Percentiles rank a stretch among this genome's conserved stretches.
These are phyloP conservation scores for Cerastis leucographa DNA, from an alignment of 2,888 invertebrate species.

Conservation along the genomic window DNA sequence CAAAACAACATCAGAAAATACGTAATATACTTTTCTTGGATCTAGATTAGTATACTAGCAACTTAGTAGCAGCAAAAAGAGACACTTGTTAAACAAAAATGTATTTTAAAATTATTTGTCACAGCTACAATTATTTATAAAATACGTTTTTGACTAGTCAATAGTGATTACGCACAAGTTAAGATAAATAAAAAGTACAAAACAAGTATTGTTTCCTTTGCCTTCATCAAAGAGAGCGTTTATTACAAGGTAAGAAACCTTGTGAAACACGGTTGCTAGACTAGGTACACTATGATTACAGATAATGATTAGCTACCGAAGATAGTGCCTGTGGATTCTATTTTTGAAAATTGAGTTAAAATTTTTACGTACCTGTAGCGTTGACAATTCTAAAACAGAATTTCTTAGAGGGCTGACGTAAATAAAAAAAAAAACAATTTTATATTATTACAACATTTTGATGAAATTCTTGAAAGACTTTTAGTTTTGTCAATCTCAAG, in stretches of 20 bases:
- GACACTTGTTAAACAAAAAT: not conserved
- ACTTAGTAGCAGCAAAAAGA: not conserved
- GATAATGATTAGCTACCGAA: conserved; percentile 53
- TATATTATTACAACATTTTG: not conserved
- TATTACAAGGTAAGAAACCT: conserved; percentile 11
- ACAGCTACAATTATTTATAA: no score
- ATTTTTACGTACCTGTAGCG: not conserved
- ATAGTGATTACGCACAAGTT: not conserved
- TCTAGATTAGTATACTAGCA: not conserved
- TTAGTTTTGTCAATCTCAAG: not conserved
- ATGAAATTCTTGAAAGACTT: not conserved
- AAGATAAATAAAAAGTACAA: not conserved
- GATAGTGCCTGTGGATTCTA: conserved; percentile 15
- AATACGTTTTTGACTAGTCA: not conserved
- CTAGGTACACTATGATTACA: conserved; percentile 72
- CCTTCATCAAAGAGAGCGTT: conserved; percentile 15
- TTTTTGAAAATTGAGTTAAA: not conserved
- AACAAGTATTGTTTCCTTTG: conserved; percentile 8
- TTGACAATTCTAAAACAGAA: not conserved
- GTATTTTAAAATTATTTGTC: no score
- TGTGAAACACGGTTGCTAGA: conserved; percentile 46
- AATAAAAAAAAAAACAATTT: not conserved
- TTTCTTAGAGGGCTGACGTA: not conserved
- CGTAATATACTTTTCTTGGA: not conserved
- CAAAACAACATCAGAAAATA: not conserved